Conservation (phyloP, 2,797 vertebrate species). For the Alfaro cultratus region DNA sequence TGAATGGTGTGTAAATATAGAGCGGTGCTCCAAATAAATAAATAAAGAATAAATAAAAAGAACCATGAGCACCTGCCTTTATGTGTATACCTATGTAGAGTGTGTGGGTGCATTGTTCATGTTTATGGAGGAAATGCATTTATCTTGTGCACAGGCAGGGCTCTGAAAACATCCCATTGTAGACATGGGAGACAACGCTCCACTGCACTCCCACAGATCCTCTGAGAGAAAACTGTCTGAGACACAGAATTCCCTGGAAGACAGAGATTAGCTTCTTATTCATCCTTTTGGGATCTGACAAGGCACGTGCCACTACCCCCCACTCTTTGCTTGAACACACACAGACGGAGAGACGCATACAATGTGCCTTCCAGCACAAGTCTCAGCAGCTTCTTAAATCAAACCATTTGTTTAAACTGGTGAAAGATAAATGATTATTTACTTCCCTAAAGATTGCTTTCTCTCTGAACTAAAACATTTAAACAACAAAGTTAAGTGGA, state of each 20-base stretch:
- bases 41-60: slow-evolving; percentile 35
- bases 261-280: slow-evolving; percentile 77
- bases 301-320: slow-evolving; percentile 50
- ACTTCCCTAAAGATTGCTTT: slow-evolving; percentile 33
- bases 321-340: slow-evolving; percentile 44
- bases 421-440: slow-evolving; percentile 53
- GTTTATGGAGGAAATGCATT: slow-evolving; percentile 35
- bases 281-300: slow-evolving; percentile 73
- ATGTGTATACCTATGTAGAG: slow-evolving; percentile 1
- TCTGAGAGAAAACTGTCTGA: slow-evolving; percentile 57
- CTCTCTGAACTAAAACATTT: slow-evolving; percentile 27
- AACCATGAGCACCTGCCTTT: slow-evolving; percentile 13
- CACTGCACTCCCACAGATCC: slow-evolving; percentile 57
- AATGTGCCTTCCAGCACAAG: slow-evolving; percentile 37
- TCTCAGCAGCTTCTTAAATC: slow-evolving; percentile 53
- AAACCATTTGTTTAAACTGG: slow-evolving; percentile 61
- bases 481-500: slow-evolving; percentile 50
- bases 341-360: slow-evolving; percentile 56
- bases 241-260: slow-evolving; percentile 70
- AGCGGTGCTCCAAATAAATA: slow-evolving; percentile 4
- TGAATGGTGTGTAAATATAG: slow-evolving; percentile 18
- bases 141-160: slow-evolving; percentile 40
- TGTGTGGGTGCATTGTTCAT: slow-evolving; percentile 27
- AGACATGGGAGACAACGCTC: slow-evolving; percentile 43
- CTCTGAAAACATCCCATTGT: slow-evolving; percentile 52